Evolutionary conservation across 2,113 vertebrate species (phyloP), one percentile per base, ranked within the genome.

Genomic region (Pitta sordida): DNA sequence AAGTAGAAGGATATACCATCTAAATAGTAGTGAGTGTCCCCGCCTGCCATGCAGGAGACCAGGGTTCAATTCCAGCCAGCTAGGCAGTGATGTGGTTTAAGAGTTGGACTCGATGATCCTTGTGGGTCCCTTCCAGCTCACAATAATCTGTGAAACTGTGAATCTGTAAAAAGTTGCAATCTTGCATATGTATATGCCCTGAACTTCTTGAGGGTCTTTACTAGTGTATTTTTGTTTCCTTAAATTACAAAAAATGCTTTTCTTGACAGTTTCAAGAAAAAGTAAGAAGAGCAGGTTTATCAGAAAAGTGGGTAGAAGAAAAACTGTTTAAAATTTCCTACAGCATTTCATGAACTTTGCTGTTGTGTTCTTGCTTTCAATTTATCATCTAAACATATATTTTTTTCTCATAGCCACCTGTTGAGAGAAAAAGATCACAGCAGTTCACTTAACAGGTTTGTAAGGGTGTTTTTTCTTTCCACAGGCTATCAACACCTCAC

Each of bases 371-470:
- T 83, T 95, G 18, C 65, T 91, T 94, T 91, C 60, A 56, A 29
- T 91, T 90, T 92, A 81, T 84, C 76, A 88, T 88, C 55, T 81
- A 77, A 91, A 56, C 36, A n/a, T 64, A 5, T 15, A n/a, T 2
- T 70, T 53, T 95, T 86, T 90, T 51, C 56, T 95, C 76, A 70
- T 63, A 83, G 36, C 30, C 52, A 95, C 69, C 48, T 91, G 55
- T 83, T 86, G 80, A 71, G 75, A 86, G 63, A 70, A 88, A 86
- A 86, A 75, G 60, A 88, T 92, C 88, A 84, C 52, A 76, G 77
- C 37, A 88, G 92, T 81, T 86, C 86, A 78, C 53, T 78, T 93
- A 86, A 44, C 64, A 78, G 32, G 36, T 86, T 93, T 88, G 34
- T 88, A 83, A 93, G 65, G 15, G 26, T 83, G 51, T 43, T 83